phyloP scores from a whole-genome alignment of 1,140 invertebrate genomes.

The Cherax destructor region DNA sequence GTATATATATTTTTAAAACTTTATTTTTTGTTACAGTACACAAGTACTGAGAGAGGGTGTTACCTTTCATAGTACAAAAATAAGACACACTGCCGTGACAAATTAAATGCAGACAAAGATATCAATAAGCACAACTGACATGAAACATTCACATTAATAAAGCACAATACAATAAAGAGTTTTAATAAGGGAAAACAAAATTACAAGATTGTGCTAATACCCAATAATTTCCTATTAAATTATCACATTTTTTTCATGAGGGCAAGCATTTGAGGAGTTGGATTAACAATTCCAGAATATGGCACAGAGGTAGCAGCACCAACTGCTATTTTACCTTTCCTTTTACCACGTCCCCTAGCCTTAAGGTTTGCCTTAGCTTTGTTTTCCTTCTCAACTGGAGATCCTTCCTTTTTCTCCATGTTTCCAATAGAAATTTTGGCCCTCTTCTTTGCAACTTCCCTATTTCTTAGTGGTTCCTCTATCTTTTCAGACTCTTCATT shows the following conservation, averaged over 20 bases:
- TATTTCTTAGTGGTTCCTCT: slow-evolving; percentile 5
- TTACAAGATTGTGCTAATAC: too few relatives aligned
- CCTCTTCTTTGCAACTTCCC: neutral
- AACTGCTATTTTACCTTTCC: slow-evolving; percentile 38
- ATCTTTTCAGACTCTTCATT: slow-evolving; percentile 64
- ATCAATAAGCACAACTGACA: too few relatives aligned
- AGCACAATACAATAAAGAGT: too few relatives aligned
- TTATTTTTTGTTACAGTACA: slow-evolving; percentile 29
- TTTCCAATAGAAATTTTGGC: neutral
- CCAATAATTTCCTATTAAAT: neutral
- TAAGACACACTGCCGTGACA: neutral
- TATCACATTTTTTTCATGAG: slow-evolving; percentile 71
- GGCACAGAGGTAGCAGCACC: slow-evolving; percentile 44
- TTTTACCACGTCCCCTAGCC: neutral
- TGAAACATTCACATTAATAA: too few relatives aligned
- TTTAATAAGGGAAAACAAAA: too few relatives aligned
- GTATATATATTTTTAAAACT: slow-evolving; percentile 6
- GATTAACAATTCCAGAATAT: slow-evolving; percentile 69
- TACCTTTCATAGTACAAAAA: slow-evolving; percentile 41
- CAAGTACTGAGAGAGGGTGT: neutral
- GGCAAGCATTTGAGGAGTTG: slow-evolving; percentile 73
- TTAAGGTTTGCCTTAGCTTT: slow-evolving; percentile 16
- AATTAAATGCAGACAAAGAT: too few relatives aligned
- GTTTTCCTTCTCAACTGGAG: slow-evolving; percentile 16
- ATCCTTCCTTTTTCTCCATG: neutral